Evolutionary conservation across 2,797 vertebrate species (phyloP).

Genomic region (Alfaro cultratus): DNA sequence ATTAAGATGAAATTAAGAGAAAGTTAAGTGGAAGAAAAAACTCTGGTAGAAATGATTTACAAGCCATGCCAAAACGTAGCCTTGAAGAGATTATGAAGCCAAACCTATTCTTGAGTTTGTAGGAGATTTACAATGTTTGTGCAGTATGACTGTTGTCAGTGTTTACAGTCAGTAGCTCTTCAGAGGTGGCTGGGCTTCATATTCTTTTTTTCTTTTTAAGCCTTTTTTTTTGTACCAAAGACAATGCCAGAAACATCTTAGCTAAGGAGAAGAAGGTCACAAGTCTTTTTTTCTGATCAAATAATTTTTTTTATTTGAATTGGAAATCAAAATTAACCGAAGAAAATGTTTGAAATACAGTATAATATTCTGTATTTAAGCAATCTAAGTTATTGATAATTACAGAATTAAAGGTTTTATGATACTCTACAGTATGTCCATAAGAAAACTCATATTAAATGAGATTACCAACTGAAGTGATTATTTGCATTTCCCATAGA

Average conservation of each 20-base stretch:
- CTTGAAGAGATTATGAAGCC: neutral
- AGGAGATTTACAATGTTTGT: neutral
- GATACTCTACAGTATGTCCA: neutral
- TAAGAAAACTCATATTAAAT: neutral
- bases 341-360: neutral
- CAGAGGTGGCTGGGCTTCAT: neutral
- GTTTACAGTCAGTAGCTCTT: too few relatives aligned
- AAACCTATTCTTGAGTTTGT: neutral
- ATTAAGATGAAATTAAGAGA: neutral
- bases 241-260: too few relatives aligned
- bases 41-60: neutral
- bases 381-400: neutral
- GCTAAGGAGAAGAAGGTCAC: neutral
- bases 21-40: neutral
- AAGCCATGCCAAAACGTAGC: neutral
- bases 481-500: neutral
- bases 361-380: neutral
- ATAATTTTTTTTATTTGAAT: neutral
- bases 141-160: neutral
- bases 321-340: neutral
- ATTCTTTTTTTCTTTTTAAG: neutral
- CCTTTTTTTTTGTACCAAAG: neutral
- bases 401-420: neutral
- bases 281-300: neutral
- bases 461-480: neutral